Conservation (phyloP, 1,140 invertebrate species). For the Aplysia californica region DNA sequence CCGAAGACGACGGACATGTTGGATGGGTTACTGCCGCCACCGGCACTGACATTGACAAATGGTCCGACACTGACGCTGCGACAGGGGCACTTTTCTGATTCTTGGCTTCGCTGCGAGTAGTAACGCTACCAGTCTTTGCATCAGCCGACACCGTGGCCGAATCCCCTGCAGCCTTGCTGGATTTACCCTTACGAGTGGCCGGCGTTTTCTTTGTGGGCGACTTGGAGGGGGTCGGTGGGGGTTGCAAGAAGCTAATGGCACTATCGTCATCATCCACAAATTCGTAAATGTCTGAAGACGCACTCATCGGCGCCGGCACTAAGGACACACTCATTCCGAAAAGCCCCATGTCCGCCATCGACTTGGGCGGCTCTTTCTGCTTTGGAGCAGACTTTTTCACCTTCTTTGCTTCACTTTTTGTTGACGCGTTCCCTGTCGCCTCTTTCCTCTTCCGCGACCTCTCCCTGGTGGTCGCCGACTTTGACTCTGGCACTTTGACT, state of each 20-base stretch:
- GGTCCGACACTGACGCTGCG: too few relatives aligned
- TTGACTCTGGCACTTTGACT: too few relatives aligned
- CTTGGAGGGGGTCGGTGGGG: slow-evolving; percentile 5
- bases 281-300: slow-evolving; percentile 27
- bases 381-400: neutral
- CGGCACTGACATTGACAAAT: neutral
- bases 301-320: neutral
- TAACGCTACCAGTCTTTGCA: neutral
- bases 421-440: too few relatives aligned
- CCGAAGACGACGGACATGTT: too few relatives aligned
- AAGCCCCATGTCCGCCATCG: too few relatives aligned
- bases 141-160: neutral
- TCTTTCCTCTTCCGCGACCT: too few relatives aligned
- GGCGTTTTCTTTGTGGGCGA: slow-evolving; percentile 3
- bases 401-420: too few relatives aligned
- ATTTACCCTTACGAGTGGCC: slow-evolving; percentile 3
- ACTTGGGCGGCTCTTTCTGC: too few relatives aligned
- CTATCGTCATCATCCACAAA: slow-evolving; percentile 27
- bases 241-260: slow-evolving; percentile 4
- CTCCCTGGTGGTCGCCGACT: too few relatives aligned
- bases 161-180: neutral
- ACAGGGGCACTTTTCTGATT: too few relatives aligned
- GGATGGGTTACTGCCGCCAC: neutral
- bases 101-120: neutral
- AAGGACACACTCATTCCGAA: too few relatives aligned